Evolutionary conservation across 2,888 invertebrate species (phyloP).

Genomic region (Chrysina gloriosa): DNA sequence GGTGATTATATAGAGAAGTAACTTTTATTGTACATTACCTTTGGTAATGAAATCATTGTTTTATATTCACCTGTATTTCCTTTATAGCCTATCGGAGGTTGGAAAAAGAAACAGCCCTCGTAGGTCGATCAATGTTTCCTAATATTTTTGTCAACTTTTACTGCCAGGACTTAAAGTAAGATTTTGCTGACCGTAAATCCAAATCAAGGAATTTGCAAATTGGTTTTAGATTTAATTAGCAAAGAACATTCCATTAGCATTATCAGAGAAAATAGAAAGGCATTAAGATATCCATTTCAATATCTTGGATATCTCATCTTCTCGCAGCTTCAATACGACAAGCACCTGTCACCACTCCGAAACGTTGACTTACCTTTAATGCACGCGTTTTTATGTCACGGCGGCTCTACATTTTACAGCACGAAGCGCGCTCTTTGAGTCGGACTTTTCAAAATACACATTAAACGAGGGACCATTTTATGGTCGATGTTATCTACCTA

Average conservation of each 20-base stretch:
- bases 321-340: background rate
- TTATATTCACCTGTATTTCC: too few relatives aligned
- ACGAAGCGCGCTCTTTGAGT: constrained; percentile 20
- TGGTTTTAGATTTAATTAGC: constrained; percentile 2
- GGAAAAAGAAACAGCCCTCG: too few relatives aligned
- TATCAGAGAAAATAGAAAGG: background rate
- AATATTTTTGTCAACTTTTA: too few relatives aligned
- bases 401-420: constrained; percentile 27
- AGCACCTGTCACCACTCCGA: constrained; percentile 13
- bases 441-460: constrained; percentile 31
- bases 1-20: too few relatives aligned
- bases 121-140: too few relatives aligned
- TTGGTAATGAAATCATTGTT: too few relatives aligned
- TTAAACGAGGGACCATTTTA: constrained; percentile 33
- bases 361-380: constrained; percentile 18
- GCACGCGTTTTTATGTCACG: constrained; percentile 31
- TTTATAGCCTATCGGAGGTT: too few relatives aligned
- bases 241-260: background rate
- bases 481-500: constrained; percentile 35
- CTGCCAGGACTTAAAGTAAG: too few relatives aligned
- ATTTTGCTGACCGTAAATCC: too few relatives aligned
- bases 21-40: too few relatives aligned
- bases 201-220: constrained; percentile 12
- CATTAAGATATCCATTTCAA: constrained; percentile 22
- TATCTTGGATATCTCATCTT: constrained; percentile 25